phyloP scores from a whole-genome alignment of 92 coral and sea anemone genomes.

The Micromussa lordhowensis region DNA sequence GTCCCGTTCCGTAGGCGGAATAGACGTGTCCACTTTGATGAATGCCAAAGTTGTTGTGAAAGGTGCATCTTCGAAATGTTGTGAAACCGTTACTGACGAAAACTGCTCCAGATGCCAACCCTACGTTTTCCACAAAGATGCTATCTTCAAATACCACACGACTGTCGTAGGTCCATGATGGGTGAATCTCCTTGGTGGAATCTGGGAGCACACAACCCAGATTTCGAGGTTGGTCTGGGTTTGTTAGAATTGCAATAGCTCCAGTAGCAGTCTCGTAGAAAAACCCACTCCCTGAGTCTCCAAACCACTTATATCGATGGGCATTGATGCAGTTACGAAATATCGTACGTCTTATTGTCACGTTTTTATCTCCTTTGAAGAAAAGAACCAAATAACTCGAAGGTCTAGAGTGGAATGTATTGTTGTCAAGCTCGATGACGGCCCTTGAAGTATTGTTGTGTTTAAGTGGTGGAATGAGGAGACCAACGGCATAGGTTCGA shows the following conservation, averaged over 20 bases:
- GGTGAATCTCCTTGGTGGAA: neutral
- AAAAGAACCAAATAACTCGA: constrained; percentile 2
- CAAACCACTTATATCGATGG: neutral
- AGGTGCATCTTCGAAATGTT: constrained; percentile 21
- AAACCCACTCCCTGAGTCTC: too few relatives aligned
- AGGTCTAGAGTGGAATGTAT: constrained; percentile 12
- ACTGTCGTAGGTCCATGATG: constrained; percentile 43
- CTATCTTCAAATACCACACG: constrained; percentile 36
- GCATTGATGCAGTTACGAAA: constrained; percentile 9
- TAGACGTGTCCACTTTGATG: constrained; percentile 26
- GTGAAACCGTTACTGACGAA: constrained; percentile 26
- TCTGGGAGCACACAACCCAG: neutral
- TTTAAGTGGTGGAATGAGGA: neutral
- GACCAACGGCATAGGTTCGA: constrained; percentile 6
- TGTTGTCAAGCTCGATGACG: constrained; percentile 23
- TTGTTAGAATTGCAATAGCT: neutral
- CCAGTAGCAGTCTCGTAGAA: neutral
- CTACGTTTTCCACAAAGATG: constrained; percentile 30
- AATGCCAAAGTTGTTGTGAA: constrained; percentile 33
- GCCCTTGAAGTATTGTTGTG: neutral
- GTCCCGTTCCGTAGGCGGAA: constrained; percentile 37
- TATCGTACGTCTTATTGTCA: neutral
- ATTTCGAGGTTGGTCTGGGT: neutral
- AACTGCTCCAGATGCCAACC: constrained; percentile 36
- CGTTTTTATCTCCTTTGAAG: neutral